phyloP scores from a whole-genome alignment of 2,888 invertebrate species.

The Apotomis betuletana region DNA sequence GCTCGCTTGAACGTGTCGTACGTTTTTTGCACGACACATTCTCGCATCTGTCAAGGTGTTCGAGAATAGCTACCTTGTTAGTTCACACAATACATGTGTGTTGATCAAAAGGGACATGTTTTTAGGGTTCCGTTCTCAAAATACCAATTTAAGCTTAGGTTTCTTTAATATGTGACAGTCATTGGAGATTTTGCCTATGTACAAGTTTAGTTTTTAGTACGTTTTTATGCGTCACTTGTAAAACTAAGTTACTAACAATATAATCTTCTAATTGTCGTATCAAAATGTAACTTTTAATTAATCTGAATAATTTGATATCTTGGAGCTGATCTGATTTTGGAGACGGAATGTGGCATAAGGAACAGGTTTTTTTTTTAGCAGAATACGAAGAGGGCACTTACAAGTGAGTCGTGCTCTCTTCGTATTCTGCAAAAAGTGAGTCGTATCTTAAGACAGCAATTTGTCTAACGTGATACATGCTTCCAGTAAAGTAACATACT shows the following conservation, averaged over 20 bases:
- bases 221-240: too few relatives aligned
- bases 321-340: too few relatives aligned
- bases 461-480: slow-evolving; percentile 28
- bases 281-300: too few relatives aligned
- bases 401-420: too few relatives aligned
- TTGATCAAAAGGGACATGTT: not conserved
- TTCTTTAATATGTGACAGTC: not conserved
- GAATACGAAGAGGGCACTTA: too few relatives aligned
- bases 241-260: too few relatives aligned
- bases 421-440: not conserved
- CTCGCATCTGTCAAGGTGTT: slow-evolving; percentile 35
- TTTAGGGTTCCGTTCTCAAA: slow-evolving; percentile 1
- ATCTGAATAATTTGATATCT: too few relatives aligned
- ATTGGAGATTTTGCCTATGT: too few relatives aligned
- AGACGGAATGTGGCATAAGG: too few relatives aligned
- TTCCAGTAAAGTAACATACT: slow-evolving; percentile 20
- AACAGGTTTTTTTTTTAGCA: too few relatives aligned
- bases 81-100: slow-evolving; percentile 20
- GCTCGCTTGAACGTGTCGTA: slow-evolving; percentile 29
- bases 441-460: not conserved
- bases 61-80: slow-evolving; percentile 54
- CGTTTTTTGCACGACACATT: slow-evolving; percentile 38
- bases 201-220: too few relatives aligned
- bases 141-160: not conserved
- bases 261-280: too few relatives aligned